Evolutionary conservation across 2,797 vertebrate genomes (phyloP).

Genomic region (Podarcis siculus): DNA sequence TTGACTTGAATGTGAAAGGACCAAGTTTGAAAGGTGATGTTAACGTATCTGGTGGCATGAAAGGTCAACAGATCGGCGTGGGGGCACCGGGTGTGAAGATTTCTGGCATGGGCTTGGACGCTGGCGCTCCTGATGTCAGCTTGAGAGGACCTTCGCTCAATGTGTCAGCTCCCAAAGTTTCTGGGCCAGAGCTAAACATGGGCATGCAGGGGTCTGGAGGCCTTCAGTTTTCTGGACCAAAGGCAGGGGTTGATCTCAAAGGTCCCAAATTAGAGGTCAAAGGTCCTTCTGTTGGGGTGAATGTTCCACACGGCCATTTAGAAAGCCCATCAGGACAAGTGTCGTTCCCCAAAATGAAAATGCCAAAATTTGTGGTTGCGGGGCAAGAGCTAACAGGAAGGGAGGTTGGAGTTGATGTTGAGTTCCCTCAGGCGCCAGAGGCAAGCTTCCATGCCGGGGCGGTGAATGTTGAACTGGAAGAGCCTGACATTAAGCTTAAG

Average conservation of each 20-base stretch:
- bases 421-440: conserved; percentile 71
- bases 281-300: conserved; percentile 9
- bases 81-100: conserved; percentile 20
- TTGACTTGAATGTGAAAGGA: conserved; percentile 73
- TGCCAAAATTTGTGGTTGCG: conserved; percentile 87
- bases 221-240: conserved; percentile 63
- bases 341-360: conserved; percentile 87
- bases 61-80: conserved; percentile 30
- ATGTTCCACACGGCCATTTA: conserved; percentile 42
- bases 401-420: conserved; percentile 80
- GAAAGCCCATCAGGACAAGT: conserved; percentile 74
- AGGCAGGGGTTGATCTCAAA: conserved; percentile 45
- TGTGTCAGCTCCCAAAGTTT: neutral
- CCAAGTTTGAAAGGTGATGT: conserved; percentile 60
- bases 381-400: conserved; percentile 78
- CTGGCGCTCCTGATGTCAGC: conserved; percentile 16
- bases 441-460: conserved; percentile 54
- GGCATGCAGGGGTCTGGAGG: conserved; percentile 48
- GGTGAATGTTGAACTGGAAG: conserved; percentile 77
- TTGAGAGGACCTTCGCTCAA: conserved; percentile 60
- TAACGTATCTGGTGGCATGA: conserved; percentile 14
- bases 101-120: accelerated
- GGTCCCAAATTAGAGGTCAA: conserved; percentile 41
- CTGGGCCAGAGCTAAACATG: conserved; percentile 40
- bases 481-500: conserved; percentile 80